Conservation (phyloP, 64 coral and sea anemone genomes). For the Porites lutea region DNA sequence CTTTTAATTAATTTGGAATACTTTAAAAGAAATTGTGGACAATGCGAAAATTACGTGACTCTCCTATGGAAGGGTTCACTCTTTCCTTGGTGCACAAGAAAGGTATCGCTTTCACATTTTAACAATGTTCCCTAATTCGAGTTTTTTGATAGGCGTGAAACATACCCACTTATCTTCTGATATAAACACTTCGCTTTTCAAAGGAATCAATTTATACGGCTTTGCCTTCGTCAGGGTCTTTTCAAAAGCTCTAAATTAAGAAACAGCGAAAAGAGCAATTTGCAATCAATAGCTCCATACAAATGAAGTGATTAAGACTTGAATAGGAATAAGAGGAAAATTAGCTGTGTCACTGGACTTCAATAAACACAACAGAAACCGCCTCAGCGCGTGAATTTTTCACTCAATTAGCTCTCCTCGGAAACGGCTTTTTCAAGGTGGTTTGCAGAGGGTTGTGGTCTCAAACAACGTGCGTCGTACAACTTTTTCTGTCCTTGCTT, state of each 20-base stretch:
- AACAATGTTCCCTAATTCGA: neutral
- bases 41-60: slow-evolving; percentile 62
- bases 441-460: neutral
- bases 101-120: neutral
- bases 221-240: slow-evolving; percentile 8
- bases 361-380: slow-evolving; percentile 30
- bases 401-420: slow-evolving; percentile 28
- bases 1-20: slow-evolving; percentile 65
- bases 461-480: neutral
- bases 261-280: slow-evolving; percentile 59
- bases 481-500: neutral
- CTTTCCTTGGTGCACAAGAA: slow-evolving; percentile 7
- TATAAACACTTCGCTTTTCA: neutral
- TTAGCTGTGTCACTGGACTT: slow-evolving; percentile 53
- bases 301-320: slow-evolving; percentile 73
- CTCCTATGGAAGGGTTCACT: slow-evolving; percentile 17
- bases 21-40: slow-evolving; percentile 35
- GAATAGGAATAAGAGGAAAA: slow-evolving; percentile 83
- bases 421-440: slow-evolving; percentile 13
- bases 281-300: slow-evolving; percentile 45
- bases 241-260: slow-evolving; percentile 41
- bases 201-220: slow-evolving; percentile 31
- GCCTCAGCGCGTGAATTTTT: slow-evolving; percentile 26
- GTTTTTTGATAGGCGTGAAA: neutral
- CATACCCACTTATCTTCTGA: neutral